Conservation (phyloP, 23 tunicate genomes). For the Styela clava region DNA sequence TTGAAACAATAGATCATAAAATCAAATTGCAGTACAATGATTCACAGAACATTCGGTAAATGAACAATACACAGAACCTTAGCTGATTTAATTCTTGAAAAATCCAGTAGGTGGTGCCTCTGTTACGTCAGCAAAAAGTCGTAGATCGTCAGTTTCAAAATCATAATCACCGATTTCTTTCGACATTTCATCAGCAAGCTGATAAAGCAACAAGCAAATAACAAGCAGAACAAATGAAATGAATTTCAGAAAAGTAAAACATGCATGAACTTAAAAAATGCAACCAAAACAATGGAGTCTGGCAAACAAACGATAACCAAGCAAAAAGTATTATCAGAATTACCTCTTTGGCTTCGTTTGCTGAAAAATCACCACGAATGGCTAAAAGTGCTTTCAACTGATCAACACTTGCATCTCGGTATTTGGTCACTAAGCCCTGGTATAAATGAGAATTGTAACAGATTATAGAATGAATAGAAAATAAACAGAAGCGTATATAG, state of each 20-base stretch:
- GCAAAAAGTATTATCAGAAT: neutral
- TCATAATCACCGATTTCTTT: conserved; percentile 17
- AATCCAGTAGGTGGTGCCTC: conserved; percentile 56
- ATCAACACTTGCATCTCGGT: conserved; percentile 66
- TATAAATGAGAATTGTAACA: conserved; percentile 1
- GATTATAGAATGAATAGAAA: neutral
- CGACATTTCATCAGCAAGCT: conserved; percentile 33
- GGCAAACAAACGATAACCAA: neutral
- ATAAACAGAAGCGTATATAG: neutral
- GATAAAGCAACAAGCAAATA: conserved; percentile 20
- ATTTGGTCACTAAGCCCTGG: conserved; percentile 85
- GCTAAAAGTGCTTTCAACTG: conserved; percentile 81
- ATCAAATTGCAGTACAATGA: too few relatives aligned
- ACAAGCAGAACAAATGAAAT: neutral
- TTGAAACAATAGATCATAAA: too few relatives aligned
- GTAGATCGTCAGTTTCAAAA: conserved; percentile 25
- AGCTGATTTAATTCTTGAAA: conserved; percentile 36
- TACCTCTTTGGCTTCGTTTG: conserved; percentile 79
- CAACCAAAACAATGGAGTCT: neutral
- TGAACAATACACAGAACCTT: too few relatives aligned
- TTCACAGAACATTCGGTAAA: too few relatives aligned
- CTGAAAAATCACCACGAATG: conserved; percentile 79
- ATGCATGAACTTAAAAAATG: neutral
- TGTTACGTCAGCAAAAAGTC: conserved; percentile 55
- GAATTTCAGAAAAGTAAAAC: neutral